Base-by-base conservation (phyloP, 2,888 invertebrate genomes). In the Meandrusa payeni region DNA sequence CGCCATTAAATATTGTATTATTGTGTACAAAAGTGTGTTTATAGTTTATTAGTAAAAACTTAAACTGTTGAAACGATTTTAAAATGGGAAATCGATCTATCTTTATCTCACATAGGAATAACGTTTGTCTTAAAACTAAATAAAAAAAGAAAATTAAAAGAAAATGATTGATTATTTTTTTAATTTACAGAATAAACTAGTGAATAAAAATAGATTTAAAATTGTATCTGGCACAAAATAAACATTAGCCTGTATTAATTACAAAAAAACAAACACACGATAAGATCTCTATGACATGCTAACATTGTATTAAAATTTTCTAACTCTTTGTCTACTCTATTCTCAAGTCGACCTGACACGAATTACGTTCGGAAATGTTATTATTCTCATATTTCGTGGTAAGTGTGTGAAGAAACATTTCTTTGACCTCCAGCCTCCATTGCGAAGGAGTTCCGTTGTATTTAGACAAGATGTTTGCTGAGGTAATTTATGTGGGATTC, bases 381-480 rank as follows among this genome's bases (percentile, higher is more conserved):
- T 38, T 29, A 19, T 37, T 49, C 36, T 41, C 26, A 41, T 36
- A 47, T 36, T 50, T 34, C 47, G 46, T 45, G 41, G 32, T 45
- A 49, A 49, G 43, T 54, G 53, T 50, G 47, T 52, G 51, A 53
- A 51, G 54, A 52, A 60, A 63, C 62, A 43, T 43, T 43, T 63
- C 57, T 56, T 59, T 58, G 66, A 62, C 61, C 63, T 52, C 56
- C 42, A 29, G 48, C 45, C 40, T 47, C 44, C 42, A 53, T 50
- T 43, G 33, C 44, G 50, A 44, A 51, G 51, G 54, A 41, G 62
- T 73, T 66, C 75, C 72, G 71, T 77, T 80, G 73, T 72, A 59
- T 79, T 76, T 74, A 78, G 76, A 74, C 78, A 75, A 69, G 71
- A 60, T 65, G 68, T 76, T 78, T 75, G 55, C 48, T 62, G 60